Conservation (phyloP, 2,888 invertebrate genomes). For the Parthenolecanium corni region DNA sequence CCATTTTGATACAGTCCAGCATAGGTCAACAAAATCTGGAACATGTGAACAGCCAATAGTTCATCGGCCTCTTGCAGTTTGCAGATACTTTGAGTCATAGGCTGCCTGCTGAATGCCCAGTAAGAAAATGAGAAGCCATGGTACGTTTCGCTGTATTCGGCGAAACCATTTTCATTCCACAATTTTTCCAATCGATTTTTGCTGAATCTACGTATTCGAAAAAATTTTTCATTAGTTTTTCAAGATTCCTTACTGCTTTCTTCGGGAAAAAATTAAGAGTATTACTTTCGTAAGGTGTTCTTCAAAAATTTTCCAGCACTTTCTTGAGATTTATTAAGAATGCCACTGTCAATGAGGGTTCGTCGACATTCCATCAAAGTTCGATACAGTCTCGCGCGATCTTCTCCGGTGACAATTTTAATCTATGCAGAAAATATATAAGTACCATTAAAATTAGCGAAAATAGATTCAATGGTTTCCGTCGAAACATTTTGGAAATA, state of each 20-base stretch:
- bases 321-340: conserved; percentile 71
- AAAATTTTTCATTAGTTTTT: no score
- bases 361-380: conserved; percentile 74
- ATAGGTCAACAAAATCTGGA: conserved; percentile 78
- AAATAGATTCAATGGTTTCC: background rate
- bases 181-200: conserved; percentile 72
- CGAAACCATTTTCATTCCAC: conserved; percentile 52
- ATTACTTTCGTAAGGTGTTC: conserved; percentile 66
- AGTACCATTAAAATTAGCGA: background rate
- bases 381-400: conserved; percentile 73
- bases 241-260: background rate
- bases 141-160: conserved; percentile 65
- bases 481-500: background rate
- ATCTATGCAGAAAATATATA: conserved; percentile 36
- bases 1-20: conserved; percentile 66
- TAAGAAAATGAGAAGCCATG: conserved; percentile 75
- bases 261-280: background rate
- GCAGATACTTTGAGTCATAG: conserved; percentile 69
- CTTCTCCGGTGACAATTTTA: conserved; percentile 70
- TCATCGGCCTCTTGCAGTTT: conserved; percentile 76
- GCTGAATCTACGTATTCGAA: conserved; percentile 47
- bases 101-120: conserved; percentile 80
- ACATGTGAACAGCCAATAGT: conserved; percentile 74
- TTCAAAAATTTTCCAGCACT: conserved; percentile 73
- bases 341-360: conserved; percentile 68